These are phyloP conservation scores for Corydoras sp. DNA, from an alignment of 2,113 vertebrate species.

Conservation along the genomic window DNA sequence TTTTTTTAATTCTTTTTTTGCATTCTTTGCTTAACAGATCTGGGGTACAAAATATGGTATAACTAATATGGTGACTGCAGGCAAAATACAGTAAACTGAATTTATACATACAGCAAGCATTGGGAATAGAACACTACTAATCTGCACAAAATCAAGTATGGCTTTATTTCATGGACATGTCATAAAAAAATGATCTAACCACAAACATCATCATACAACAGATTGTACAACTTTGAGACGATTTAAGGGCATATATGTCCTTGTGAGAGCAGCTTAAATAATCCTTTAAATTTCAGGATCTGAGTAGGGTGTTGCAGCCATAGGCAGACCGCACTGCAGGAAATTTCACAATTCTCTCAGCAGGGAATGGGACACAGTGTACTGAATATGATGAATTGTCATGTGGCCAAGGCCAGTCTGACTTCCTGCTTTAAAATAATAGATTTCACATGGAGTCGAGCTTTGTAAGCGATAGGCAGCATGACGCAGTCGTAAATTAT, in stretches of 20 bases:
- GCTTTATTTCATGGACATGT: no score
- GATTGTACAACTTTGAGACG: no score
- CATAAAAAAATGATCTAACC: no score
- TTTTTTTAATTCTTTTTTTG: no score
- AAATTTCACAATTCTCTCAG: constrained; percentile 5
- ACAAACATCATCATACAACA: no score
- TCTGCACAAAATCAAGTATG: no score
- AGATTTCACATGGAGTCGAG: constrained; percentile 21
- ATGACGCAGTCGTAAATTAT: constrained; percentile 35
- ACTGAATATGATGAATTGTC: constrained; percentile 22
- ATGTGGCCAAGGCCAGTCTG: constrained; percentile 24
- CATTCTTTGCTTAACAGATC: no score
- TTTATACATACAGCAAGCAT: no score
- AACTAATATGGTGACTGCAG: no score
- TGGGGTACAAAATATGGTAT: no score
- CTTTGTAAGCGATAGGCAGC: constrained; percentile 33
- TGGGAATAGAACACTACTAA: no score
- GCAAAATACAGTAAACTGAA: no score
- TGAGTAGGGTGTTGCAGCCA: constrained; percentile 2
- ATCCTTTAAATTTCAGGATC: constrained; percentile 10
- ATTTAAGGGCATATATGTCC: not conserved
- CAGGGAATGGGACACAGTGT: not conserved
- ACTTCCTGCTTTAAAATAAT: constrained; percentile 39
- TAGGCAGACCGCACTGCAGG: not conserved
- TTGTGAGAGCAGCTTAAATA: not conserved